Percentiles rank a stretch among this genome's conserved stretches.
Conservation (phyloP, 2,888 invertebrate genomes). For the Sphecodes monilicornis region DNA sequence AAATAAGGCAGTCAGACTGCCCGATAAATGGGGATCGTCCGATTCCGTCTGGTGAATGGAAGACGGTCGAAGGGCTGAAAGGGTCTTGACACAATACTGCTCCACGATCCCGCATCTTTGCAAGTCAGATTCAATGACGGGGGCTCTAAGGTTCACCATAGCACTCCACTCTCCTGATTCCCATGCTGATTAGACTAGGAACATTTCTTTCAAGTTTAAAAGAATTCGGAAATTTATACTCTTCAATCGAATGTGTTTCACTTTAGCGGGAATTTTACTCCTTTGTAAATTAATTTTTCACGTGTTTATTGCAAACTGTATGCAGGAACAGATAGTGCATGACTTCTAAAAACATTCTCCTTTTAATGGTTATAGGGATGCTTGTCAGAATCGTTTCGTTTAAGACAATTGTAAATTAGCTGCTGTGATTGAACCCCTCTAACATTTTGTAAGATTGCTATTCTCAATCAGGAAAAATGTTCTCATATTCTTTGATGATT, state of each 20-base stretch:
- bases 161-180: neutral
- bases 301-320: too few relatives aligned
- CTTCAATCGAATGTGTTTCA: neutral
- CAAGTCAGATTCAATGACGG: constrained; percentile 1
- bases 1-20: constrained; percentile 24
- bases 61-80: constrained; percentile 8
- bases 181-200: neutral
- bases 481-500: too few relatives aligned
- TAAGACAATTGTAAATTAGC: too few relatives aligned
- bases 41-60: neutral
- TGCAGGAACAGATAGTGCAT: too few relatives aligned
- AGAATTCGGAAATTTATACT: neutral
- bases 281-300: too few relatives aligned
- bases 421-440: too few relatives aligned
- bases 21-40: constrained; percentile 7
- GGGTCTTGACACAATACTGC: neutral
- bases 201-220: neutral
- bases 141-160: neutral
- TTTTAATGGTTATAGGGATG: too few relatives aligned
- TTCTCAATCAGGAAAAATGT: too few relatives aligned
- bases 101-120: neutral
- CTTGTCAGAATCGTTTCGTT: too few relatives aligned
- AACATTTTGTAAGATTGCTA: too few relatives aligned
- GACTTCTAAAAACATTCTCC: too few relatives aligned
- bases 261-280: too few relatives aligned